These are phyloP conservation scores for Dryobotodes eremita DNA, from an alignment of 2,888 invertebrate species.

Conservation along the genomic window DNA sequence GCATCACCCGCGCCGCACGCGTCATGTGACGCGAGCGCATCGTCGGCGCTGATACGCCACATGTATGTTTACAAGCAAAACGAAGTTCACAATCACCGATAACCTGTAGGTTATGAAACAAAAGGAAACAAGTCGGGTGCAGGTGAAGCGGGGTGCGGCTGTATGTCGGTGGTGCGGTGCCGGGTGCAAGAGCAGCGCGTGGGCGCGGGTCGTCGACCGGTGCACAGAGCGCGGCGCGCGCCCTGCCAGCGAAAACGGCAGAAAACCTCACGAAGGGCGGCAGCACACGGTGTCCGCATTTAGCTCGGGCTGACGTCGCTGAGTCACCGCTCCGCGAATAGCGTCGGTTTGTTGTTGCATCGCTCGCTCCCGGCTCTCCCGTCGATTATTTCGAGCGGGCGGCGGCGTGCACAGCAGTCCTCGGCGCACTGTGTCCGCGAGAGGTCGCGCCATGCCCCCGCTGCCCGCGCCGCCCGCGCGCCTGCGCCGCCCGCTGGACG, in stretches of 20 bases:
- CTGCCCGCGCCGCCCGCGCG: conserved; percentile 86
- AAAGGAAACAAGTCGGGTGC: conserved; percentile 53
- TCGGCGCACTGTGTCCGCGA: conserved; percentile 84
- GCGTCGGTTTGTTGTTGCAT: conserved; percentile 89
- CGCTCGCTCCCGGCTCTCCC: conserved; percentile 88
- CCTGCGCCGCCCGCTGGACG: conserved; percentile 75
- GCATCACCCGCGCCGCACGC: conserved; percentile 65
- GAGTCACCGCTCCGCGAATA: conserved; percentile 90
- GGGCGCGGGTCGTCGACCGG: conserved; percentile 89
- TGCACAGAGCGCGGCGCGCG: conserved; percentile 80
- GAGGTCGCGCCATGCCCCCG: conserved; percentile 86
- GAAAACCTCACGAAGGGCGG: conserved; percentile 90
- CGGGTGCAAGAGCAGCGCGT: conserved; percentile 85
- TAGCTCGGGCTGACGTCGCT: conserved; percentile 89
- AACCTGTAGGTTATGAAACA: conserved; percentile 58
- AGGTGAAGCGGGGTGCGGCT: conserved; percentile 48
- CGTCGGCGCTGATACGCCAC: conserved; percentile 47
- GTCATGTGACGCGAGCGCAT: conserved; percentile 65
- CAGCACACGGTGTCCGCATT: conserved; percentile 89
- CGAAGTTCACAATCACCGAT: conserved; percentile 60
- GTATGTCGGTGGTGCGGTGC: conserved; percentile 70
- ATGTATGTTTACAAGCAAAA: conserved; percentile 67
- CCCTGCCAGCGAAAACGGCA: conserved; percentile 87
- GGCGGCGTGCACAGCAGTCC: conserved; percentile 82
- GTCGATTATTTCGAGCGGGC: conserved; percentile 85